Base-by-base conservation (phyloP, 2,888 invertebrate genomes). In the Heliconius erato region DNA sequence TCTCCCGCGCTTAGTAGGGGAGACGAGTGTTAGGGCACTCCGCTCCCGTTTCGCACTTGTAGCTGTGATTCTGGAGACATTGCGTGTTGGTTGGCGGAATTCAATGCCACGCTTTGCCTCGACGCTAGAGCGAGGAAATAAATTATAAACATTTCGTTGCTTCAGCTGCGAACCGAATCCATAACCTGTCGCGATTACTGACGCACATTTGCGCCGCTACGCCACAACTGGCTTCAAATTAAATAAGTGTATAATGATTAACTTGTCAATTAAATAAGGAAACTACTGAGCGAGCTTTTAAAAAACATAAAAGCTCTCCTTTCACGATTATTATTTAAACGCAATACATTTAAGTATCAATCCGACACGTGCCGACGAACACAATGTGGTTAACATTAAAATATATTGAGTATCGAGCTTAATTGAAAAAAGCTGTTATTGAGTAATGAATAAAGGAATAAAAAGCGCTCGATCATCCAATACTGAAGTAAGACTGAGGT, bases 271-370 rank as follows among this genome's bases (percentile, higher is more conserved):
- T 32, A 59, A 59, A 59, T 3, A 74, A 19, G 12, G 0, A 78
- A 63, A 19, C 16, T 32, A 49, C n/a, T 68, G 40, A 76, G 69
- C 28, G 63, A n/a, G 40, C 26, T 65, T 72, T 78, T 35, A 77
- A 77, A 63, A 77, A 78, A 32, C 26, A 35, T 32, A 74, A 80
- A 77, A 80, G 79, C 80, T 82, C 71, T 54, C 74, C 68, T 82
- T 74, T 32, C 69, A 82, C 23, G 28, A 74, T 80, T 54, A 69
- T 77, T 79, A 82, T 84, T 80, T 84, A 82, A 84, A 78, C 79
- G 78, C 80, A 84, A 80, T 84, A 80, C 49, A 68, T 80, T 82
- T 44, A 83, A 77, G 82, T 78, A 74, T 80, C 82, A 79, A 84
- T 79, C 63, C 80, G 74, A 71, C 78, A 79, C 78, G 80, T 78